These are phyloP conservation scores for Perizoma flavofasciatum DNA, from an alignment of 2,888 invertebrate species.

Conservation along the genomic window DNA sequence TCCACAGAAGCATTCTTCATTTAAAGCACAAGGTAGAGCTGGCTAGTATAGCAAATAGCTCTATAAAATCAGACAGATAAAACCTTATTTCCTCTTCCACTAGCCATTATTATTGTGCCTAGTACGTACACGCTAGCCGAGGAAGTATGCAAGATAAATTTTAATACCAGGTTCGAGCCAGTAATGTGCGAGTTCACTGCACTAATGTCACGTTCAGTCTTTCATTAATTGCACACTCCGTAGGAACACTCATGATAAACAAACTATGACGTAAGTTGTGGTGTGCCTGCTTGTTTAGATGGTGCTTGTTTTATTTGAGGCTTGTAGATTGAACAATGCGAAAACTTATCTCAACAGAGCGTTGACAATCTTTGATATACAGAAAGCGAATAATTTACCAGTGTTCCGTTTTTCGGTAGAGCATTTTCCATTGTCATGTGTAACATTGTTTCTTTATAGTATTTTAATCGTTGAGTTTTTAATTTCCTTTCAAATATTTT, in stretches of 20 bases:
- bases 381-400: too few species aligned
- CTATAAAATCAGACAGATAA: constrained; percentile 1
- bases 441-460: too few species aligned
- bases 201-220: constrained; percentile 82
- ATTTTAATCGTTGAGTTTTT: too few species aligned
- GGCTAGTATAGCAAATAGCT: too few species aligned
- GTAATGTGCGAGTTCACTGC: constrained; percentile 75
- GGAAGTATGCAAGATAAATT: constrained; percentile 83
- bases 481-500: too few species aligned
- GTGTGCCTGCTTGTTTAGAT: constrained; percentile 11
- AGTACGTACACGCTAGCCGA: constrained; percentile 60
- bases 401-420: too few species aligned
- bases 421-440: too few species aligned
- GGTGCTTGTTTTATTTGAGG: constrained; percentile 11
- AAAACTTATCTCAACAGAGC: neutral
- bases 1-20: too few species aligned
- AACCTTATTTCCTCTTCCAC: constrained; percentile 12
- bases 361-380: neutral
- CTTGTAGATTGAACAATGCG: constrained; percentile 9
- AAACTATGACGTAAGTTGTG: constrained; percentile 15
- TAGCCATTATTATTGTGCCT: constrained; percentile 28
- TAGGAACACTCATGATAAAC: constrained; percentile 43
- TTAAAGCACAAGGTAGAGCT: too few species aligned
- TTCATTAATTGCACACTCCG: constrained; percentile 71
- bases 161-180: constrained; percentile 73